phyloP scores from a whole-genome alignment of 2,113 vertebrate genomes.

The Platanista minor region DNA sequence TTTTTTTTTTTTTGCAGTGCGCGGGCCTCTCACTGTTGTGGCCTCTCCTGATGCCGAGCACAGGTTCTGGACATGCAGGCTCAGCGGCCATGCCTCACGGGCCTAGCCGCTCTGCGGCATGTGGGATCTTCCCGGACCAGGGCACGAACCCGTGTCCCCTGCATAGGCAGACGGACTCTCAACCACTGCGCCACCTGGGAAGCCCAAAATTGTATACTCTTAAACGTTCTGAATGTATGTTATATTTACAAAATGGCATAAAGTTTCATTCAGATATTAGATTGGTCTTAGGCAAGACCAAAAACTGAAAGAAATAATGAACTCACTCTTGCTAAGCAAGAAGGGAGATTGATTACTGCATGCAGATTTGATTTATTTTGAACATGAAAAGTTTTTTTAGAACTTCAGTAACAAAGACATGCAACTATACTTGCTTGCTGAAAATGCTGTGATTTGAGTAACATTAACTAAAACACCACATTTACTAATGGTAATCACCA shows the following conservation, averaged over 20 bases:
- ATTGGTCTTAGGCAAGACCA: background rate
- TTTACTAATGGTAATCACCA: background rate
- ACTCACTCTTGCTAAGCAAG: background rate
- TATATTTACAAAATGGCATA: background rate
- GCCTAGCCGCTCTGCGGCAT: too few species aligned
- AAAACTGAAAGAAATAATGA: background rate
- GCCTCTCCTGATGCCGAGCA: too few species aligned
- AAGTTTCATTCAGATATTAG: background rate
- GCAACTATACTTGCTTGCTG: background rate
- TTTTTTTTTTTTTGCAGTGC: too few species aligned
- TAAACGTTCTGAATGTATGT: background rate
- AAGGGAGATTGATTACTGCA: background rate
- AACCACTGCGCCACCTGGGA: too few species aligned
- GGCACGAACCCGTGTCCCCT: too few species aligned
- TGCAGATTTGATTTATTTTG: background rate
- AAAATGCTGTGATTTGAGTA: background rate
- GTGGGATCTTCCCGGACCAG: too few species aligned
- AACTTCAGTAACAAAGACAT: background rate
- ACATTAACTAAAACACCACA: background rate
- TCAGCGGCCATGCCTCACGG: too few species aligned
- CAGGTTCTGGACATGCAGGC: too few species aligned
- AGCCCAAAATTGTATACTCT: background rate
- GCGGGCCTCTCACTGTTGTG: too few species aligned
- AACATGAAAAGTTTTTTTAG: background rate
- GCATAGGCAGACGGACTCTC: too few species aligned